Evolutionary conservation across 2,888 invertebrate genomes (phyloP), one percentile per base, ranked within the genome.

Genomic region (Cataglyphis livida): DNA sequence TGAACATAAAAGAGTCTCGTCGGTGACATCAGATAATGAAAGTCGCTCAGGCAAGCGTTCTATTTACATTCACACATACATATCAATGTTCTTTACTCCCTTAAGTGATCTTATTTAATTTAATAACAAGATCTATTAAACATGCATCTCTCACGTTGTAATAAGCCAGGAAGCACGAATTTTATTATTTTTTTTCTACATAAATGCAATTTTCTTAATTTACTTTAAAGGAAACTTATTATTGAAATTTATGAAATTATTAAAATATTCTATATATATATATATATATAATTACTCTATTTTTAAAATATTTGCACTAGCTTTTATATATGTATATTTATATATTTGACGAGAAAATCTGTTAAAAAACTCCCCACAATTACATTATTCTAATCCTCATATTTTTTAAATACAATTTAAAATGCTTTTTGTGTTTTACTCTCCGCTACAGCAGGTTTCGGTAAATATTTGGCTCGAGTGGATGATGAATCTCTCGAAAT

Each of bases 21-120:
- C 18, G 65, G 51, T 51, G 84, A 81, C 78, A 84, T 85, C 85
- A 73, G 82, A 85, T 84, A 85, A 84, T 85, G 82, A 85, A 82
- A 84, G 82, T 84, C 84, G 82, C 73, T 84, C 82, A 76, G 73
- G 59, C 48, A 25, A 62, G 57, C 32, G 48, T 62, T 74, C 81
- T 59, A 71, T 35, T 71, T 66, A 59, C 25, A 84, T 68, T 59
- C 15, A 28, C 25, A 32, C 32, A 32, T 6, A 73, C 73, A 12
- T 41, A 44, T 7, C 7, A 21, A 25, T 57, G 12, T 54, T 76
- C 32, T 25, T 73, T 38, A 75, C 82, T 71, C 64, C 5, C 21
- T 70, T 35, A 41, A 21, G 44, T 15, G 32, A 74, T 74, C 21
- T 48, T 62, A 44, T 32, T 41, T 21, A n/a, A 9, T 28, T 73